Conservation (phyloP, 2,113 vertebrate species). For the Phylloscopus trochiloides region DNA sequence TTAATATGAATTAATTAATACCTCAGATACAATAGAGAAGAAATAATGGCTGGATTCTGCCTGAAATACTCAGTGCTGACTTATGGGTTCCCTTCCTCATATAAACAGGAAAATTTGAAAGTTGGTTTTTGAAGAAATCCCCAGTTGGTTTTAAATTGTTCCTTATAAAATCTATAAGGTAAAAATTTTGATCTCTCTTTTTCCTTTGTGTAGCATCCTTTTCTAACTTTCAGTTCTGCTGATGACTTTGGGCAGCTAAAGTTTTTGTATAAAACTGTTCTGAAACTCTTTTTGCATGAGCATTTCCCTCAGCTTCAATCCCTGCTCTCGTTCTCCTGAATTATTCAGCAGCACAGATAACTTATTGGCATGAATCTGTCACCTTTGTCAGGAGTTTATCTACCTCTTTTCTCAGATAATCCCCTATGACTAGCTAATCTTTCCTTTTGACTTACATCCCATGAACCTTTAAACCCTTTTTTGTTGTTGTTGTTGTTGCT, state of each 20-base stretch:
- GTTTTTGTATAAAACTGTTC: neutral
- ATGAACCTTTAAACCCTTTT: neutral
- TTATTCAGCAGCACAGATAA: conserved; percentile 48
- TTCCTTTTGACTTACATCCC: conserved; percentile 20
- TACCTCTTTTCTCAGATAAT: conserved; percentile 6
- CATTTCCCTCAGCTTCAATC: neutral
- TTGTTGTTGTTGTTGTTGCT: neutral
- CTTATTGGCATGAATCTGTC: conserved; percentile 44
- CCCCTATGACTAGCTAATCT: conserved; percentile 30
- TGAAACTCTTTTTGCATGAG: neutral
- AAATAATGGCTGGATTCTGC: neutral
- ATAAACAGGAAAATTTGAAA: neutral
- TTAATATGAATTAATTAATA: conserved; percentile 70
- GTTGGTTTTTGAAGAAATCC: neutral
- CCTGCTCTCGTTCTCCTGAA: neutral
- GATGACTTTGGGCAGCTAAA: neutral
- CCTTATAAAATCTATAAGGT: neutral
- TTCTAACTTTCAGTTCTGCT: neutral
- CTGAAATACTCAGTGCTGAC: neutral
- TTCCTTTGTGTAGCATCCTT: neutral
- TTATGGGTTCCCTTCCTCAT: neutral
- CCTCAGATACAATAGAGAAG: neutral
- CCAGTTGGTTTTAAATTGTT: neutral
- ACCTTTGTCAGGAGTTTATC: conserved; percentile 45
- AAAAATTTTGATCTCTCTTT: neutral